These are phyloP conservation scores for Rhinichthys klamathensis DNA, from an alignment of 2,113 vertebrate species.

Conservation along the genomic window DNA sequence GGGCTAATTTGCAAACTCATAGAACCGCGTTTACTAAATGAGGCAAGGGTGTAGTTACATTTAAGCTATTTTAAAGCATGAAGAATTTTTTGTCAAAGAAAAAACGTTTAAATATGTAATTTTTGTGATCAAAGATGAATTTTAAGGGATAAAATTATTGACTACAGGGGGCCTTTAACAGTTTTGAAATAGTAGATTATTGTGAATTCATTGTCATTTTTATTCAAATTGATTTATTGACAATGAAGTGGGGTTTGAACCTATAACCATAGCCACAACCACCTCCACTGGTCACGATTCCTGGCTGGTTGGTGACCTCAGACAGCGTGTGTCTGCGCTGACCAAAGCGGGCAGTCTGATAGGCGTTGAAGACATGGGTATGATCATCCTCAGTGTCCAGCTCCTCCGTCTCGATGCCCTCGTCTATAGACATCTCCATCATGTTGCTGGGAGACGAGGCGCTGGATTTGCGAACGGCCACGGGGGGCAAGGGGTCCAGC, in stretches of 20 bases:
- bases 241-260: background rate
- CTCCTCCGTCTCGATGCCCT: conserved; percentile 92
- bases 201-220: background rate
- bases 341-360: conserved; percentile 86
- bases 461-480: conserved; percentile 86
- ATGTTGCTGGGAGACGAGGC: conserved; percentile 90
- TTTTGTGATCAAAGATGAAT: too few species aligned
- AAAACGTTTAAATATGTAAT: too few species aligned
- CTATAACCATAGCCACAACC: background rate
- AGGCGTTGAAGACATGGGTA: conserved; percentile 81
- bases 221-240: background rate
- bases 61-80: too few species aligned
- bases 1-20: too few species aligned
- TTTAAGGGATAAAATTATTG: too few species aligned
- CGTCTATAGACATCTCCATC: conserved; percentile 98
- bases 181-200: background rate
- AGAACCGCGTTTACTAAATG: too few species aligned
- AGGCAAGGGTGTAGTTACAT: too few species aligned
- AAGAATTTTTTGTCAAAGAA: too few species aligned
- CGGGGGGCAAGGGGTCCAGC: conserved; percentile 88
- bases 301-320: conserved; percentile 90
- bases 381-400: conserved; percentile 87
- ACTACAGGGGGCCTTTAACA: background rate
- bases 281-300: conserved; percentile 83
- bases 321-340: conserved; percentile 94